Evolutionary conservation across 1,140 invertebrate species (phyloP), one percentile per base, ranked within the genome.

Genomic region (Sitobion miscanthi): DNA sequence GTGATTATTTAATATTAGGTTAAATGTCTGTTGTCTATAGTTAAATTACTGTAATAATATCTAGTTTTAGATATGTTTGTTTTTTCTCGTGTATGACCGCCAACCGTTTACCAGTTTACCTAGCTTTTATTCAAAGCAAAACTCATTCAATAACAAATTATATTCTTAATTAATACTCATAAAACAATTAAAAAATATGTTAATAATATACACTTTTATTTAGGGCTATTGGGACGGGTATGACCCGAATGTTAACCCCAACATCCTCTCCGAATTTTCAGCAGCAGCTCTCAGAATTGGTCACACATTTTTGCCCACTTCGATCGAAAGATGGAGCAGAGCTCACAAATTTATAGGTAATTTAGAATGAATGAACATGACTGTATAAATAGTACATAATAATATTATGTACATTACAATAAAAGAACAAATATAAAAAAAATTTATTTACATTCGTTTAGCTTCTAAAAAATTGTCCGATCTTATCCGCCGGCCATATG

Each of bases 281-380:
- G 96, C 98, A 25, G 98, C 98, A 57, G 98, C 98, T 30, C 98
- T 98, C 95, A 96, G 98, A 95, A 98, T 99, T 94, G 98, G 98
- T 2, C 98, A 99, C 94, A 98, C 98, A 0, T 95, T 99, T 47
- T 95, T 97, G 45, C 96, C 94, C 25, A 94, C 94, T 35, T 93
- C 94, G 2, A 94, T 95, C 9, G 94, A 95, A 93, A 93, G 94
- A 96, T 98, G 52, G 98, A 98, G 95, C 96, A 97, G 98, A 95
- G 97, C 97, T 57, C 98, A 99, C 94, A 98, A 98, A 95, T 99
- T 98, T 95, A 98, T 99, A 93, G 97, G 97, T 97, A 96, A 96
- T 87, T 90, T 38, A 77, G 4, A 88, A 93, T 52, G 2, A 47
- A 89, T 38, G 23, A 57, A 57, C 5, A 35, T 9, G 4, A 1